Evolutionary conservation across 2,113 vertebrate genomes (phyloP).

Genomic region (Fulica atra): DNA sequence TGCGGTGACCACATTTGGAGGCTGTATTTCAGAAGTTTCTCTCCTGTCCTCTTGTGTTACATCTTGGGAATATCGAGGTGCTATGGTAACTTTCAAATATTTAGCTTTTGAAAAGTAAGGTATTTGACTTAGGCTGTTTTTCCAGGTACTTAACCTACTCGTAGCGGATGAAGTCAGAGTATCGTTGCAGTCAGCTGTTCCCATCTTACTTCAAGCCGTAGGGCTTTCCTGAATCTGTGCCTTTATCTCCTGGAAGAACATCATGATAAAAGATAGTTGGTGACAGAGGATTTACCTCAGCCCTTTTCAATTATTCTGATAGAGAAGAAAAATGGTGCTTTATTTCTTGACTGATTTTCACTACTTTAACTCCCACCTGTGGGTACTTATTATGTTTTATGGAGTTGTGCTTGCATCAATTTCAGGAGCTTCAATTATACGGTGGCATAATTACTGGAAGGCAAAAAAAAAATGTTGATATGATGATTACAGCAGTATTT

Average conservation of each 20-base stretch:
- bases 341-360: conserved; percentile 17
- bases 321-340: not conserved
- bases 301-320: conserved; percentile 11
- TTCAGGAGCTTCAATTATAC: conserved; percentile 22
- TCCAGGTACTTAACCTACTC: conserved; percentile 65
- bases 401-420: not conserved
- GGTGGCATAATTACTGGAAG: conserved; percentile 39
- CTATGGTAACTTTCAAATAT: conserved; percentile 72
- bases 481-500: conserved; percentile 21
- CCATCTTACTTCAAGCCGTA: not conserved
- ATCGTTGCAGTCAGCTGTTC: not conserved
- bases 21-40: conserved; percentile 32
- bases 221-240: not conserved
- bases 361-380: not conserved
- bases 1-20: not conserved
- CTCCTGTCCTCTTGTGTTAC: conserved; percentile 55
- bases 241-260: not conserved
- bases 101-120: conserved; percentile 60
- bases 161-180: conserved; percentile 14
- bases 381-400: not conserved
- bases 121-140: conserved; percentile 67
- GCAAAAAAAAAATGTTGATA: conserved; percentile 17
- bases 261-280: not conserved
- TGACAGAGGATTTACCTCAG: not conserved
- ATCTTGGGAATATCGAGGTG: conserved; percentile 61